Base-by-base conservation (phyloP, 2,113 vertebrate species). In the Rhinoderma darwinii region DNA sequence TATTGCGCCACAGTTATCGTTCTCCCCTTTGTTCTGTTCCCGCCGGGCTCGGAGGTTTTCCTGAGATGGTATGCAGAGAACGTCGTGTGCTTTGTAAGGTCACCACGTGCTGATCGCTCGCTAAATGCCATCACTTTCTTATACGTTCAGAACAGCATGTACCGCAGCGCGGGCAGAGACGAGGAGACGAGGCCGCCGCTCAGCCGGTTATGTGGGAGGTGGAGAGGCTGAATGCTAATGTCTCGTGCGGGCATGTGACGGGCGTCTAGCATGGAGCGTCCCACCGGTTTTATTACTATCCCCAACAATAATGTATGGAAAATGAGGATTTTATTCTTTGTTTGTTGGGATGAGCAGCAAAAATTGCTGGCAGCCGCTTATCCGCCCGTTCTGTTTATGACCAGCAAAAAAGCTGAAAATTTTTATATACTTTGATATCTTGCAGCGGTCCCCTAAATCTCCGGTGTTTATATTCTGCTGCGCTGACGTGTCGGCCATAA, bases 61-160 rank as follows among this genome's bases (percentile, higher is more conserved):
- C 59, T 54, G 17, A 54, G 54, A 22, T 25, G 35, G 17, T 18
- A 15, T 27, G 43, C 74, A 37, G 47, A 25, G 76, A 54, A 78
- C 47, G 4, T 25, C 11, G 47, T 22, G 76, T 78, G 54, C 76
- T 51, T 18, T 54, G 47, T 78, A 12, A 35, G 76, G 76, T 78
- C 76, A 32, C 27, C 35, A 54, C 54, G 75, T 78, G 44, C 75
- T 54, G 75, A 78, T 78, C 50, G 30, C 44, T 76, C n/a, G 14
- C 27, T 37, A 78, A 54, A 35, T 54, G 75, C 27, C 75, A 22
- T 30, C 37, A 27, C 35, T 50, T 30, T 17, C 44, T 76, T 76
- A 30, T 50, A 76, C 74, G 12, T 50, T 50, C 44, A 50, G 74
- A 35, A 77, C 75, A 77, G 44, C 15, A 18, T 17, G 43, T 54